Evolutionary conservation across 2,113 vertebrate species (phyloP), one percentile per base, ranked within the genome.

Genomic region (Antennarius striatus): DNA sequence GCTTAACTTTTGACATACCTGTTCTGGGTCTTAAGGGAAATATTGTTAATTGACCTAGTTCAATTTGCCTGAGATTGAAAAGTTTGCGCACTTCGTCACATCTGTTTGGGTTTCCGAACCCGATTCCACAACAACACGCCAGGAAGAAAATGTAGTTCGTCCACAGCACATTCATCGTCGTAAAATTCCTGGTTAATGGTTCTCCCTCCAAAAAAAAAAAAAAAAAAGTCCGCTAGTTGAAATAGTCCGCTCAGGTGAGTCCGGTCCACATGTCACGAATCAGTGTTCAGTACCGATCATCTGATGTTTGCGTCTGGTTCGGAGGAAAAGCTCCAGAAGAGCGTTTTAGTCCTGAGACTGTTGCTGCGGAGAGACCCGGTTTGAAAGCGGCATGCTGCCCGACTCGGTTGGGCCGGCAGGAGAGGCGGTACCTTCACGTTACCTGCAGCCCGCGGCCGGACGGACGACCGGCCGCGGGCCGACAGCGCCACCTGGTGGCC

Each of bases 71-170:
- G 75, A 91, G 76, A 70, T 91, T 91, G 83, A 95, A 95, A 95
- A 95, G 93, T 95, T 95, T 93, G 47, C 92, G 84, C 61, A 93
- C 93, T 81, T 91, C 88, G 22, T 94, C 90, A 82, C 95, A 96
- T 93, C 56, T 91, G 68, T 65, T 81, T 5, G 60, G 14, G 51
- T 58, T 88, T 28, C 81, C 87, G 5, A 49, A 39, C 12, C 60
- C 73, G 1, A 65, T 17, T 28, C 50, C 82, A 11, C 42, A 62
- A 9, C 66, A 72, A 57, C 62, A 73, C 9, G 57, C 73, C 49
- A 88, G 58, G 17, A 91, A 48, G 15, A 83, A 68, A 45, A 72
- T 14, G 56, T 9, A 61, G 52, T 40, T 32, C 5, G 48, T 50
- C 60, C 70, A 58, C 13, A 52, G 50, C 17, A 32, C 4, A 29